Base-by-base conservation (phyloP, 2,888 invertebrate genomes). In the Epistrophe grossulariae region DNA sequence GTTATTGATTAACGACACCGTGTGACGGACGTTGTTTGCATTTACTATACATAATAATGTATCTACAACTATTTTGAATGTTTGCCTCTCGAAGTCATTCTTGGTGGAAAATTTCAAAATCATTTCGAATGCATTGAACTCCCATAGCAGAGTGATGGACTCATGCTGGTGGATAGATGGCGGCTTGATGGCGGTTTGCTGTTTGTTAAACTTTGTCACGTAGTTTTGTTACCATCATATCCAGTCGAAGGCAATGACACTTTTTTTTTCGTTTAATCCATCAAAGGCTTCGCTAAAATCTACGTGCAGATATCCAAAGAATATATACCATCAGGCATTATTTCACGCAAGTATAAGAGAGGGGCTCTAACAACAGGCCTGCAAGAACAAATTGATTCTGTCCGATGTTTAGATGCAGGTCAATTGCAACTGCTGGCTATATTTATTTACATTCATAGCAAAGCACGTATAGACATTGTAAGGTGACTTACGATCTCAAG, bases 181-280 rank as follows among this genome's bases (percentile, higher is more conserved):
- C 31, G 4, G 35, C 19, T 81, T 70, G 71, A 78, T 72, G 72
- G 38, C 50, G 8, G 38, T 55, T 38, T 9, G 35, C 17, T 78
- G 60, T 60, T 83, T 83, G 52, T 73, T 62, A 17, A 83, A 68
- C 45, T 31, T 73, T 59, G 73, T 83, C 83, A 83, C 83, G 83
- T 83, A 82, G 11, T 38, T 78, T 68, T 68, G 68, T 60, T 73
- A 79, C 60, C 57, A 68, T 24, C 24, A 24, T n/a, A n/a, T 78
- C 48, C 40, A 48, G 35, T 13, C 24, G 43, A 83, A 68, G 78
- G 83, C 83, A 83, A 79, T 78, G 72, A 73, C 72, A 57, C 35
- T 78, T 73, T 62, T 78, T 73, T 62, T 50, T 55, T 48, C 52
- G 3, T 55, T 4, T 11, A 71, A 76, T 57, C 57, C 28, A 62